Percentiles rank a stretch among this genome's conserved stretches.
phyloP scores from a whole-genome alignment of 2,113 vertebrate species.

The Theristicus caerulescens region DNA sequence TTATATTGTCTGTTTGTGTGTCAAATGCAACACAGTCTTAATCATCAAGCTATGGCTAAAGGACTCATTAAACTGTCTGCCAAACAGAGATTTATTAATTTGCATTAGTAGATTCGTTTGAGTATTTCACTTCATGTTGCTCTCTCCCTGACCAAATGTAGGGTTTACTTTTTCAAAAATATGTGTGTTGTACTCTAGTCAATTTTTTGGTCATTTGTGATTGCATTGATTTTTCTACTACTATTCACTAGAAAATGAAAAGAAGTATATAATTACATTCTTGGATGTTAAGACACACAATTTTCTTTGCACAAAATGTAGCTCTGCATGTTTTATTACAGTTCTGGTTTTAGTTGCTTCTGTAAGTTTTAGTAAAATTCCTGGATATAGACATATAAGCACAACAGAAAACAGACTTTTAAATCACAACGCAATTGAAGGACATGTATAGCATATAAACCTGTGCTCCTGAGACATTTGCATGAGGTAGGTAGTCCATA shows the following conservation, averaged over 20 bases:
- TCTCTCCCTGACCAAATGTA: constrained; percentile 1
- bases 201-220: constrained; percentile 33
- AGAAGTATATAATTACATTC: constrained; percentile 43
- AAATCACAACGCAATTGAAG: background rate
- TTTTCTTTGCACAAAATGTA: background rate
- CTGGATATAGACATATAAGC: background rate
- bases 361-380: background rate
- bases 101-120: background rate
- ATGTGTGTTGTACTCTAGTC: background rate
- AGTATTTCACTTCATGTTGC: background rate
- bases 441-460: background rate
- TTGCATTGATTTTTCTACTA: constrained; percentile 41
- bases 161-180: constrained; percentile 19
- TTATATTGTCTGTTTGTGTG: background rate
- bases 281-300: constrained; percentile 25
- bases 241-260: constrained; percentile 46
- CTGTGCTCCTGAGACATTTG: background rate
- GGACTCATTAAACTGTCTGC: background rate
- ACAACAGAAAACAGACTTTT: background rate
- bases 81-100: background rate
- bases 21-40: background rate
- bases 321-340: background rate
- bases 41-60: background rate
- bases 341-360: background rate
- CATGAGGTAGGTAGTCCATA: background rate